These are phyloP conservation scores for Tichodroma muraria DNA, from an alignment of 2,113 vertebrate species.

Conservation along the genomic window DNA sequence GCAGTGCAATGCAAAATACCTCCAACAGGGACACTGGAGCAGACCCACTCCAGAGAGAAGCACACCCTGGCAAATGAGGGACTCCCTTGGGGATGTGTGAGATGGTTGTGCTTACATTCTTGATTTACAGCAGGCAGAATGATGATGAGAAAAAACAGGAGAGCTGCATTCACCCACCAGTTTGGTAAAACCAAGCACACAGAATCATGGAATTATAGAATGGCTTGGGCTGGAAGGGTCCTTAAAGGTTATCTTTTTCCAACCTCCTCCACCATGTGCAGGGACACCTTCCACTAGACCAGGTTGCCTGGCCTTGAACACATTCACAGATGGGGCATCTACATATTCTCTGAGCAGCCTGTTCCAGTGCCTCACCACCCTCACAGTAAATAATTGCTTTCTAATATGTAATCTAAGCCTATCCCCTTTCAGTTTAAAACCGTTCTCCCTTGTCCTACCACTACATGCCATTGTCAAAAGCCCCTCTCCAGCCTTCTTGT, in stretches of 20 bases:
- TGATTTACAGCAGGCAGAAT: neutral
- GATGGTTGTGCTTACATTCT: neutral
- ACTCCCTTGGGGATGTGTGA: neutral
- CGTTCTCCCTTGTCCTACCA: neutral
- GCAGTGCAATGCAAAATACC: neutral
- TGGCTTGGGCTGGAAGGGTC: neutral
- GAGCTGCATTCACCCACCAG: neutral
- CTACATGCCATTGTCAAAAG: neutral
- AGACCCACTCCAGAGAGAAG: neutral
- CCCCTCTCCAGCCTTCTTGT: neutral
- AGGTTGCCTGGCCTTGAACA: neutral
- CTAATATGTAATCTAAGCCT: neutral
- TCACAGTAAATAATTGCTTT: neutral
- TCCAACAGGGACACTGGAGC: neutral
- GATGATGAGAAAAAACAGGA: neutral
- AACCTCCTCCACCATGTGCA: neutral
- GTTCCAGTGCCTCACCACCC: neutral
- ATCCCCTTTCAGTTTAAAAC: neutral
- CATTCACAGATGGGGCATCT: neutral
- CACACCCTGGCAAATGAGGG: neutral
- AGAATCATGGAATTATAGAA: neutral
- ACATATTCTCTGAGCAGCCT: neutral
- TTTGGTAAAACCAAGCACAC: neutral
- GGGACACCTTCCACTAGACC: neutral
- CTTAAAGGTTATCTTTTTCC: neutral